Evolutionary conservation across 2,888 invertebrate genomes (phyloP).

Genomic region (Pheosia gnoma): DNA sequence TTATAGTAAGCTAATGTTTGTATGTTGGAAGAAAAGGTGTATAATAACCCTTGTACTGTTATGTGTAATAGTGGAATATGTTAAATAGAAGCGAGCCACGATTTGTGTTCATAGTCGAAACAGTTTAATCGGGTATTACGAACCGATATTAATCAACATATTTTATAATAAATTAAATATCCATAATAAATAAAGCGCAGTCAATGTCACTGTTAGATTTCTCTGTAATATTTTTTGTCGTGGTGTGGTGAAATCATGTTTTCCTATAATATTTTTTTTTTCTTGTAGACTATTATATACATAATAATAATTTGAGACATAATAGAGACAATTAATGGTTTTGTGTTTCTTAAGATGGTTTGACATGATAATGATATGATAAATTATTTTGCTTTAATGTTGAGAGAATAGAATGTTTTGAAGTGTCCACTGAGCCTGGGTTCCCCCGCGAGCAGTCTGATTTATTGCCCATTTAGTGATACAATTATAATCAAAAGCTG

Average conservation of each 20-base stretch:
- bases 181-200: constrained; percentile 66
- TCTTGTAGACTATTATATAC: constrained; percentile 61
- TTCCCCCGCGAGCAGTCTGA: constrained; percentile 38
- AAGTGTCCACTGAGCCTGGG: constrained; percentile 33
- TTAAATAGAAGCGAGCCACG: constrained; percentile 73
- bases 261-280: constrained; percentile 59
- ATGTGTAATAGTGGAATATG: constrained; percentile 69
- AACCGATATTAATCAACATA: constrained; percentile 51
- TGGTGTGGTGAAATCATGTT: constrained; percentile 77
- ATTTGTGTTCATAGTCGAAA: constrained; percentile 81
- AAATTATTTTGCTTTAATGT: constrained; percentile 55
- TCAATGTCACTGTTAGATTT: constrained; percentile 58
- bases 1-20: constrained; percentile 64
- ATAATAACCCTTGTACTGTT: constrained; percentile 64
- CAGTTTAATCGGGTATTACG: constrained; percentile 68
- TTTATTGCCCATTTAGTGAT: constrained; percentile 49
- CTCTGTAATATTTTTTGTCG: constrained; percentile 52
- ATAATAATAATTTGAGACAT: constrained; percentile 74
- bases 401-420: constrained; percentile 45
- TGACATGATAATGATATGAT: constrained; percentile 48
- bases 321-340: constrained; percentile 64
- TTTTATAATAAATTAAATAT: constrained; percentile 75
- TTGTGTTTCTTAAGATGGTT: constrained; percentile 65
- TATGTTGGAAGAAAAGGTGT: constrained; percentile 63
- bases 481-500: constrained; percentile 46